Evolutionary conservation across 2,797 vertebrate genomes (phyloP), one percentile per base, ranked within the genome.

Genomic region (Botia almorhae): DNA sequence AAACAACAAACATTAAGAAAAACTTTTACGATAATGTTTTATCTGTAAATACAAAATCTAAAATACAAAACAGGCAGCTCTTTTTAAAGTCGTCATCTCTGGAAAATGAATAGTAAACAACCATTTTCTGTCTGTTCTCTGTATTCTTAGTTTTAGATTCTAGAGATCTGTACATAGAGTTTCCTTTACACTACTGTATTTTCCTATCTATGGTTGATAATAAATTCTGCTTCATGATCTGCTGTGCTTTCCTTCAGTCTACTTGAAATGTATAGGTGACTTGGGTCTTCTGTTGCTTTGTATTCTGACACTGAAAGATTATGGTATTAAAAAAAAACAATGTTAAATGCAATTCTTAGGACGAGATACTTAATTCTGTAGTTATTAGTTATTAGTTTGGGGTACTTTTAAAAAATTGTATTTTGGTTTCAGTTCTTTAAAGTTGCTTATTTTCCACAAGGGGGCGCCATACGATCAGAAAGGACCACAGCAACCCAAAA

Each of bases 191-290:
- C 95, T 91, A 92, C 95, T 98, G 96, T 97, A 98, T 98, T 98
- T 98, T 98, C 96, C 96, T 98, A 98, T 96, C 97, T 95, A 96
- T 96, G 96, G 95, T 96, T 97, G 93, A 97, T 94, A 98, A 98
- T 98, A 97, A 98, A 98, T 97, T 96, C 95, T 96, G 96, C 96
- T 98, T 96, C 92, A 94, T 94, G 93, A 89, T 89, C 94, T 93
- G 95, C 96, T 94, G 95, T 92, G 87, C 95, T 92, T 94, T 90
- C 94, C 92, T 94, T 91, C 92, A n/a, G n/a, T 63, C 39, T 26
- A 2, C 26, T 36, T 5, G 10, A 53, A n/a, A 17, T 33, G 29
- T 33, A 7, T n/a, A 36, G 51, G n/a, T 17, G 13, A 2, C 21
- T 14, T 4, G 21, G 17, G 7, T 33, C 17, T 2, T 64, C 29